phyloP scores from a whole-genome alignment of 2,113 vertebrate species.

The Vombatus ursinus region DNA sequence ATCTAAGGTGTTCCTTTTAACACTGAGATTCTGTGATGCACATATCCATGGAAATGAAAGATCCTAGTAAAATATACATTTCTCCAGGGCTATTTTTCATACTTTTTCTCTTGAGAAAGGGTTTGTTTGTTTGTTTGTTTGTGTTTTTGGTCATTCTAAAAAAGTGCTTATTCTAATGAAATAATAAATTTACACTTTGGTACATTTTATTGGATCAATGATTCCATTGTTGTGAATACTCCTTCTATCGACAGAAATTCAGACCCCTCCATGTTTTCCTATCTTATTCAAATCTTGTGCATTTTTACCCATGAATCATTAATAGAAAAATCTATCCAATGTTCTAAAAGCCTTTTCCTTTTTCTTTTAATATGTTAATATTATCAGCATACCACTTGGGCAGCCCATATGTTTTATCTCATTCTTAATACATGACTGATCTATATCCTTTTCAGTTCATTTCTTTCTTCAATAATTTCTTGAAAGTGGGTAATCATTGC shows the following conservation, averaged over 20 bases:
- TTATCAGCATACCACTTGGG: neutral
- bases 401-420: neutral
- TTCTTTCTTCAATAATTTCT: neutral
- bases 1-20: too few relatives aligned
- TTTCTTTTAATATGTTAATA: neutral
- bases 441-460: neutral
- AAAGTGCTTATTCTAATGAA: too few relatives aligned
- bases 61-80: too few relatives aligned
- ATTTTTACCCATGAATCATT: neutral
- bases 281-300: neutral
- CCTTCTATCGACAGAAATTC: neutral
- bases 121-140: too few relatives aligned
- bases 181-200: too few relatives aligned
- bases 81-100: too few relatives aligned
- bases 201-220: too few relatives aligned
- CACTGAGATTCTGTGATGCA: too few relatives aligned
- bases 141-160: too few relatives aligned
- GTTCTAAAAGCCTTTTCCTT: neutral
- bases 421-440: neutral
- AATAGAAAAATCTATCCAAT: neutral
- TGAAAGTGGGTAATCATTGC: neutral
- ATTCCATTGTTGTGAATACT: neutral
- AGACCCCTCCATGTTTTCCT: neutral
- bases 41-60: too few relatives aligned
- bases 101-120: too few relatives aligned